Evolutionary conservation across 2,113 vertebrate genomes (phyloP).

Genomic region (Bubo bubo): DNA sequence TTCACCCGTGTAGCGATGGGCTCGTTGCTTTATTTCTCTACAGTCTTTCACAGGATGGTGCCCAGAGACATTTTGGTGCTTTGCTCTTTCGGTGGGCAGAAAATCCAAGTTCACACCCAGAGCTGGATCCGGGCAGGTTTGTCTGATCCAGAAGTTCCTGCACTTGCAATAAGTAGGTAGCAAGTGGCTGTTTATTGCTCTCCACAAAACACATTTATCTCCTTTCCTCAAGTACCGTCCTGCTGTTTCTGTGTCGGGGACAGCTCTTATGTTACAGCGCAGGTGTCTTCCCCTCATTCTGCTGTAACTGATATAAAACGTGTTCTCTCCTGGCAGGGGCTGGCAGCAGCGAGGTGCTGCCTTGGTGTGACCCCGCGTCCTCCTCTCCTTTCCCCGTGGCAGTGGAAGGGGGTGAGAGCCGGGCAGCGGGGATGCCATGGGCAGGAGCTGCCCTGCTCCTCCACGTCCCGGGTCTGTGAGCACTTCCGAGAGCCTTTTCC

Average conservation of each 20-base stretch:
- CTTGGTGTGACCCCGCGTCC: no score
- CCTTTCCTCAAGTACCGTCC: fast-evolving
- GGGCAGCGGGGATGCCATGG: neutral
- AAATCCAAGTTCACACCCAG: neutral
- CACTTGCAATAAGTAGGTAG: neutral
- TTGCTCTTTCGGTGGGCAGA: neutral
- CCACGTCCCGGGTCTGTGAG: fast-evolving
- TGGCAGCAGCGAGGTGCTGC: neutral
- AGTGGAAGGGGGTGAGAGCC: no score
- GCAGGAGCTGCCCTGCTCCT: neutral
- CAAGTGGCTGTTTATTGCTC: neutral
- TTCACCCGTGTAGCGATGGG: fast-evolving
- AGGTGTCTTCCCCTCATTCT: neutral
- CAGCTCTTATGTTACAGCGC: neutral
- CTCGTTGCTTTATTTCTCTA: neutral
- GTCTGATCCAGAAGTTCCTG: neutral
- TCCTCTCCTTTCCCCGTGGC: no score
- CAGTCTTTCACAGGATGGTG: fast-evolving
- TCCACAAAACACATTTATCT: neutral
- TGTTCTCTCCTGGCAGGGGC: neutral
- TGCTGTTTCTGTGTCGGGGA: neutral
- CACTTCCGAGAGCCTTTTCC: neutral
- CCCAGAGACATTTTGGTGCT: neutral
- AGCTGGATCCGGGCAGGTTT: neutral
- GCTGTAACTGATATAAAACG: neutral